A percentile compares a stretch with the other conserved stretches of the same genome.
phyloP scores from a whole-genome alignment of 2,113 vertebrate species.

The Rhinoderma darwinii region DNA sequence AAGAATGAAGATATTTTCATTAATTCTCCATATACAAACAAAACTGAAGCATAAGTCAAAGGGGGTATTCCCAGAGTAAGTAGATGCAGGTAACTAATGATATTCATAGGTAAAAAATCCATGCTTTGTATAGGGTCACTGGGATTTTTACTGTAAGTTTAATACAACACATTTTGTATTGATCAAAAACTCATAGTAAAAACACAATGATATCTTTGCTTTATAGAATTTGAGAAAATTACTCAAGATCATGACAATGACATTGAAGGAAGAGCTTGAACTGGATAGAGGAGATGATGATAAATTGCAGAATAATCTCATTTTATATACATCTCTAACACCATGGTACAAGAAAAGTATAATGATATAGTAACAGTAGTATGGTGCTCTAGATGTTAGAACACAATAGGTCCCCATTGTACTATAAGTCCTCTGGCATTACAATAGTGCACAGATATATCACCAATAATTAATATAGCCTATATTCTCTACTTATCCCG shows the following conservation, averaged over 20 bases:
- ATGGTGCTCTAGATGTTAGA: too few species aligned
- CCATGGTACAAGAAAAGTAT: too few species aligned
- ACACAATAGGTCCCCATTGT: background rate
- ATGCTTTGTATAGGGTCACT: background rate
- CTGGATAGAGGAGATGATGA: too few species aligned
- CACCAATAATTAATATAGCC: background rate
- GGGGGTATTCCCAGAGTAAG: background rate
- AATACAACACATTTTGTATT: background rate
- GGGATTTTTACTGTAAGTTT: background rate
- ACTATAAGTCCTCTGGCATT: too few species aligned
- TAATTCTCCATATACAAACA: conserved; percentile 2
- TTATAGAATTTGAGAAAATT: too few species aligned
- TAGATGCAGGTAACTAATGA: conserved; percentile 1
- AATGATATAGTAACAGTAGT: too few species aligned
- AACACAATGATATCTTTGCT: too few species aligned
- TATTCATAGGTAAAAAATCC: background rate
- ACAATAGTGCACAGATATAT: background rate
- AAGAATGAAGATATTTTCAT: conserved; percentile 13
- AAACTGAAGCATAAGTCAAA: background rate
- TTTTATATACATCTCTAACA: background rate
- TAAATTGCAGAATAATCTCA: background rate
- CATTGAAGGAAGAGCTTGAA: too few species aligned
- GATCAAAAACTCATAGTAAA: background rate
- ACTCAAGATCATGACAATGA: too few species aligned
- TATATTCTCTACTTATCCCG: too few species aligned